Percentiles rank a stretch among this genome's conserved stretches.
Conservation (phyloP, 2,888 invertebrate species). For the Limnephilus auricula region DNA sequence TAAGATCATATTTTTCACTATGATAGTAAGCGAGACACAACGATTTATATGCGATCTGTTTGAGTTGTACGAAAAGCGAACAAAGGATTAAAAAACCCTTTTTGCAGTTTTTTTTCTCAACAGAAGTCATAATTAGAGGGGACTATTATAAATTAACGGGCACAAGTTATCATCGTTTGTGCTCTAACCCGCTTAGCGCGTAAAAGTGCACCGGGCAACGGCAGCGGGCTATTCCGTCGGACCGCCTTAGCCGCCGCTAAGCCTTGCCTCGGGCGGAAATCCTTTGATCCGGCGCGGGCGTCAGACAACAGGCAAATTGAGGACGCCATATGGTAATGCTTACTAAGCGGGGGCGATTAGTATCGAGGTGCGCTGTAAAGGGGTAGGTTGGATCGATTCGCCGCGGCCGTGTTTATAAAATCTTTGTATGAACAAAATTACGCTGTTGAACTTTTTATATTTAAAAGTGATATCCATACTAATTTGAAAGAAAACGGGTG, state of each 20-base stretch:
- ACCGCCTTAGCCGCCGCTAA: background rate
- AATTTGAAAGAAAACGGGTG: no score
- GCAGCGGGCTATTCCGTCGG: background rate
- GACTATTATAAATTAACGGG: no score
- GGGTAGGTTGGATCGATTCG: background rate
- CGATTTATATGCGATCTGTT: no score
- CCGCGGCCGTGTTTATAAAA: background rate
- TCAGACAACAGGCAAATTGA: conserved; percentile 63
- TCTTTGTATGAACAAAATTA: background rate
- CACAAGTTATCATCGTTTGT: background rate
- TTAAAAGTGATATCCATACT: no score
- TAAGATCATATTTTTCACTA: no score
- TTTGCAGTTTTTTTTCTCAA: no score
- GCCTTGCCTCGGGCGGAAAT: conserved; percentile 53
- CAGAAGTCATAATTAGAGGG: no score
- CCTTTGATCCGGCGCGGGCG: conserved; percentile 55
- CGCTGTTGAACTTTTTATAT: no score
- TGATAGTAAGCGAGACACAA: no score
- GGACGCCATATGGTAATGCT: conserved; percentile 58
- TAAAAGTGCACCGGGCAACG: background rate
- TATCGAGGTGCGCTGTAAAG: conserved; percentile 32
- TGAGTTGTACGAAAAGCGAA: no score
- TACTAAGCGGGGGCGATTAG: conserved; percentile 55
- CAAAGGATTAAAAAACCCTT: no score
- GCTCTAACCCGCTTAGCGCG: background rate